Conservation (phyloP, 2,113 vertebrate genomes). For the Aldabrachelys gigantea region DNA sequence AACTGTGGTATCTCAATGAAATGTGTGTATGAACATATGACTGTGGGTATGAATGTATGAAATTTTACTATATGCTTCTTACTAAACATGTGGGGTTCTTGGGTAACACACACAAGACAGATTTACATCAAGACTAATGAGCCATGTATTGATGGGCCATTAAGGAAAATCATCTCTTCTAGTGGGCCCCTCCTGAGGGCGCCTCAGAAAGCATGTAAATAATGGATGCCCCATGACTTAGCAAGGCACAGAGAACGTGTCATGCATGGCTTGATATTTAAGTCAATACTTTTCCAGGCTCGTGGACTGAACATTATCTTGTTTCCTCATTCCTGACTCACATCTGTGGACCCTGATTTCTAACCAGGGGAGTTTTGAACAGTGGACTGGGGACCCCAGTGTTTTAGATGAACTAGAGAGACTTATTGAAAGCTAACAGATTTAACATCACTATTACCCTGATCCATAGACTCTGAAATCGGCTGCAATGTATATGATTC, state of each 20-base stretch:
- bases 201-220: not conserved
- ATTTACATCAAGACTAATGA: not conserved
- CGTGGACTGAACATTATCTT: not conserved
- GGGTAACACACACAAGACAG: not conserved
- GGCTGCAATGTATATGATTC: not conserved
- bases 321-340: not conserved
- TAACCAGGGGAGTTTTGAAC: not conserved
- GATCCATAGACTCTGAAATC: not conserved
- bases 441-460: not conserved
- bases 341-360: not conserved
- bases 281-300: not conserved
- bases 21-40: too few species aligned
- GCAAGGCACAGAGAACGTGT: not conserved
- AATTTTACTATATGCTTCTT: not conserved
- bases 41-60: not conserved
- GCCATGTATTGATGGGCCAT: not conserved
- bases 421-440: not conserved
- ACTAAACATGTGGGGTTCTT: not conserved
- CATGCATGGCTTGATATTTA: not conserved
- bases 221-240: not conserved
- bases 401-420: not conserved
- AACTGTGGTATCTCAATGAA: too few species aligned
- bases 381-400: not conserved
- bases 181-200: not conserved
- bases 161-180: not conserved